These are phyloP conservation scores for Lamprotornis superbus DNA, from an alignment of 2,113 vertebrate species.

Conservation along the genomic window DNA sequence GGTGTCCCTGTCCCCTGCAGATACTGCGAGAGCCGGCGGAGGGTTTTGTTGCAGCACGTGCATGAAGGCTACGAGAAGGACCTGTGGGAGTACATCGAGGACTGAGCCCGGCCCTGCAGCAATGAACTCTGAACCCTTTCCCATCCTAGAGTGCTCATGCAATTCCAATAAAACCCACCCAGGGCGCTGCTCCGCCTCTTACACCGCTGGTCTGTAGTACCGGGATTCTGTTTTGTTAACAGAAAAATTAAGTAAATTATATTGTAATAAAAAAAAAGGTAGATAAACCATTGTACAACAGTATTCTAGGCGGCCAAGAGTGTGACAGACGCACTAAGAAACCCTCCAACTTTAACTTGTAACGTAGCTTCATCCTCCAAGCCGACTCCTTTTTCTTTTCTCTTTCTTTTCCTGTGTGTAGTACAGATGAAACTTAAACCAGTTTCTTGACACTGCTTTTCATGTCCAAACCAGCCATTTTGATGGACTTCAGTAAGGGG, in stretches of 20 bases:
- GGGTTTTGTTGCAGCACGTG: slow-evolving; percentile 98
- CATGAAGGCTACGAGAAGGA: slow-evolving; percentile 99
- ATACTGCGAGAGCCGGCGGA: slow-evolving; percentile 99
- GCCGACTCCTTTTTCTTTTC: slow-evolving; percentile 74
- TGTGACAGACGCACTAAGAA: slow-evolving; percentile 83
- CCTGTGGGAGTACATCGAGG: slow-evolving; percentile 99
- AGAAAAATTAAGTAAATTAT: slow-evolving; percentile 97
- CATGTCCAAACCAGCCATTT: slow-evolving; percentile 86
- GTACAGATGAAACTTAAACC: slow-evolving; percentile 77
- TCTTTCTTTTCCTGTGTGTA: slow-evolving; percentile 82
- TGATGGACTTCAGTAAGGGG: slow-evolving; percentile 78
- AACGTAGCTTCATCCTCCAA: slow-evolving; percentile 87
- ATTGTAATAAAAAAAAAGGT: slow-evolving; percentile 96
- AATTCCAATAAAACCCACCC: slow-evolving; percentile 79
- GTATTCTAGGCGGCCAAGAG: slow-evolving; percentile 95
- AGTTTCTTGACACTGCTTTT: slow-evolving; percentile 89
- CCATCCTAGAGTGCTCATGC: slow-evolving; percentile 92
- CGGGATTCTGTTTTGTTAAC: slow-evolving; percentile 91
- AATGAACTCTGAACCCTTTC: slow-evolving; percentile 90
- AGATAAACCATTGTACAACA: slow-evolving; percentile 94
- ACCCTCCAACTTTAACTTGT: slow-evolving; percentile 87
- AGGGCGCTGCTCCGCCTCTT: slow-evolving; percentile 73
- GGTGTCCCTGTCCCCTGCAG: slow-evolving; percentile 65
- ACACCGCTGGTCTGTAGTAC: slow-evolving; percentile 86
- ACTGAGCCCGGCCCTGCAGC: slow-evolving; percentile 86